phyloP scores from a whole-genome alignment of 1,140 invertebrate species.

The Anastrepha ludens region DNA sequence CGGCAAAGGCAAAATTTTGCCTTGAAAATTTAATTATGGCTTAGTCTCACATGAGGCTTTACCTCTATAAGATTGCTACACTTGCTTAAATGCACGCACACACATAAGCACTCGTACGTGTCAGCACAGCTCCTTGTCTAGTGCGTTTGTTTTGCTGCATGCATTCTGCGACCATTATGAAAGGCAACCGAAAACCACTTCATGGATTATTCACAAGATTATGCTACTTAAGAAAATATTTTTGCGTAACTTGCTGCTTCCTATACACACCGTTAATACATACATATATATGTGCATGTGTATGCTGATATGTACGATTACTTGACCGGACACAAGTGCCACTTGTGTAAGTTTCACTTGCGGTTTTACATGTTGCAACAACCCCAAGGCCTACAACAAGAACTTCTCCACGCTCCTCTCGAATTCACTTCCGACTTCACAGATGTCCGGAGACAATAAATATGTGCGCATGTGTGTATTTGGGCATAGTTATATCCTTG shows the following conservation, averaged over 20 bases:
- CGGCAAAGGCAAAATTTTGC: neutral
- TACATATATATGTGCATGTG: neutral
- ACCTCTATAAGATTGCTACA: neutral
- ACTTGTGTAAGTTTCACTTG: neutral
- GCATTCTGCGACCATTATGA: neutral
- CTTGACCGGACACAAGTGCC: neutral
- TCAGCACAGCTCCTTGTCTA: neutral
- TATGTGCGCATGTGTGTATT: neutral
- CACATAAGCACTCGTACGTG: neutral
- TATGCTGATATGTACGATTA: neutral
- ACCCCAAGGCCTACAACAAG: neutral
- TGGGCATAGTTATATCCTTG: too few species aligned
- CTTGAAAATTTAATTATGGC: constrained; percentile 22
- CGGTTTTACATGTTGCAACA: constrained; percentile 23
- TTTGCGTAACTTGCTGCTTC: neutral
- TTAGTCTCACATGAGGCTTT: neutral
- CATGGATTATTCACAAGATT: constrained; percentile 55
- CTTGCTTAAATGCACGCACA: neutral
- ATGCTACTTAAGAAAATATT: constrained; percentile 55
- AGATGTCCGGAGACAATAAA: constrained; percentile 11
- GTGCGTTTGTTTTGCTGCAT: neutral
- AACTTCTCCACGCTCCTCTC: neutral
- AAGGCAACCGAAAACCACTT: constrained; percentile 29
- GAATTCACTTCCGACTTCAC: constrained; percentile 2
- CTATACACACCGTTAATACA: neutral